Percentiles rank a stretch among this genome's conserved stretches.
Conservation (phyloP, 2,113 vertebrate genomes). For the Peromyscus leucopus region DNA sequence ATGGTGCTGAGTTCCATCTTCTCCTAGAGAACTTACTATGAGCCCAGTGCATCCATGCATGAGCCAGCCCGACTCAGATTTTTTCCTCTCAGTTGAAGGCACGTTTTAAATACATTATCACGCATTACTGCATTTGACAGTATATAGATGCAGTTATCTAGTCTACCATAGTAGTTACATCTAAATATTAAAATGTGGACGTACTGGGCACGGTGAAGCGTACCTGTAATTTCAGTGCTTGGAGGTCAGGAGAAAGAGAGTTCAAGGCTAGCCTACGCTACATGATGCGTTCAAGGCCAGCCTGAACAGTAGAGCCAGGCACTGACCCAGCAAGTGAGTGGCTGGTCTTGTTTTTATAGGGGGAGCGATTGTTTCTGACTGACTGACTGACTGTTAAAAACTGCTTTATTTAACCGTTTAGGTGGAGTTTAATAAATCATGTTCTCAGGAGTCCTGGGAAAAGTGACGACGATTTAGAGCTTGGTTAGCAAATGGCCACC, state of each 20-base stretch:
- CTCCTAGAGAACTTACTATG: no score
- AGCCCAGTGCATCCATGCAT: background rate
- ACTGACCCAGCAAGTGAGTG: background rate
- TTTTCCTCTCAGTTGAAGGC: background rate
- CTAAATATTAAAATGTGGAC: background rate
- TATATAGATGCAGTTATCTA: background rate
- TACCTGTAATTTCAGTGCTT: background rate
- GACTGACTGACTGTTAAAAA: background rate
- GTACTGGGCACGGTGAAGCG: no score
- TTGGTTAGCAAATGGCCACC: background rate
- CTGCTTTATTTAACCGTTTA: background rate
- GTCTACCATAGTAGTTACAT: background rate
- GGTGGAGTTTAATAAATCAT: background rate
- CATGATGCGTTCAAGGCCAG: background rate
- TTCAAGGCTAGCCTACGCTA: background rate
- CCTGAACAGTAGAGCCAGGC: background rate
- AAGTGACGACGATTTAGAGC: background rate
- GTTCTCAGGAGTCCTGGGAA: constrained; percentile 4
- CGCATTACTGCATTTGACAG: background rate
- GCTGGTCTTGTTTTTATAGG: background rate
- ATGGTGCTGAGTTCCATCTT: background rate
- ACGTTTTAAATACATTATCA: background rate
- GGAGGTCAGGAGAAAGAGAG: background rate
- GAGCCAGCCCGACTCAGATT: background rate
- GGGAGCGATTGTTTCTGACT: background rate